Evolutionary conservation across 1,140 invertebrate genomes (phyloP).

Genomic region (Belonocnema kinseyi): DNA sequence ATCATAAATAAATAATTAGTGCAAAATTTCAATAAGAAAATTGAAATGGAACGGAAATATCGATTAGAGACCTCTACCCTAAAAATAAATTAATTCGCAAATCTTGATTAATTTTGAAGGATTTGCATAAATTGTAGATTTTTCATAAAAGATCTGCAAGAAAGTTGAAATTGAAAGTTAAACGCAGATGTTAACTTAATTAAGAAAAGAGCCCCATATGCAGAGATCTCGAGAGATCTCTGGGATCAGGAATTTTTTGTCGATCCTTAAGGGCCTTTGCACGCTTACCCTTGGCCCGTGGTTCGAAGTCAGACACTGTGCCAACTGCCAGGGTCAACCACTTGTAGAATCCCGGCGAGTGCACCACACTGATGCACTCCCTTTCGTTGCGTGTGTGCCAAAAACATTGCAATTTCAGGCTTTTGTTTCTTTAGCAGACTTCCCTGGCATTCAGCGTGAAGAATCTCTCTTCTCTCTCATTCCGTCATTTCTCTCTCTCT

Average conservation of each 20-base stretch:
- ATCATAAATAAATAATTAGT: too few relatives aligned
- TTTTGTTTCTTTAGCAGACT: neutral
- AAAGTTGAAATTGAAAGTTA: too few relatives aligned
- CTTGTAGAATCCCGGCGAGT: slow-evolving; percentile 59
- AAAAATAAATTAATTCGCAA: too few relatives aligned
- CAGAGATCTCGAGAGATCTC: neutral
- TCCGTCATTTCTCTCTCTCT: neutral
- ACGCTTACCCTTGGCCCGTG: slow-evolving; percentile 19
- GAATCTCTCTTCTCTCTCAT: neutral
- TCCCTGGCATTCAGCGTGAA: neutral
- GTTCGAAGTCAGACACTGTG: slow-evolving; percentile 41
- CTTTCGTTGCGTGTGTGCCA: neutral
- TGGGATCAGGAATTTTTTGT: neutral
- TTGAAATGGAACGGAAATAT: too few relatives aligned
- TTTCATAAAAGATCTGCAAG: too few relatives aligned
- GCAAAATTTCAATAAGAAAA: too few relatives aligned
- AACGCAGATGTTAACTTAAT: neutral
- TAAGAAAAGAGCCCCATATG: neutral
- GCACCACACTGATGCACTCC: neutral
- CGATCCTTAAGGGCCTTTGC: neutral
- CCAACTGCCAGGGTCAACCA: slow-evolving; percentile 60
- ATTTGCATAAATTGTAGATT: too few relatives aligned
- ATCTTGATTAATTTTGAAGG: too few relatives aligned
- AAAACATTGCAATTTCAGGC: slow-evolving; percentile 5
- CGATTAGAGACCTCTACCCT: too few relatives aligned